Evolutionary conservation across 1,140 invertebrate species (phyloP).

Genomic region (Teleopsis dalmanni): DNA sequence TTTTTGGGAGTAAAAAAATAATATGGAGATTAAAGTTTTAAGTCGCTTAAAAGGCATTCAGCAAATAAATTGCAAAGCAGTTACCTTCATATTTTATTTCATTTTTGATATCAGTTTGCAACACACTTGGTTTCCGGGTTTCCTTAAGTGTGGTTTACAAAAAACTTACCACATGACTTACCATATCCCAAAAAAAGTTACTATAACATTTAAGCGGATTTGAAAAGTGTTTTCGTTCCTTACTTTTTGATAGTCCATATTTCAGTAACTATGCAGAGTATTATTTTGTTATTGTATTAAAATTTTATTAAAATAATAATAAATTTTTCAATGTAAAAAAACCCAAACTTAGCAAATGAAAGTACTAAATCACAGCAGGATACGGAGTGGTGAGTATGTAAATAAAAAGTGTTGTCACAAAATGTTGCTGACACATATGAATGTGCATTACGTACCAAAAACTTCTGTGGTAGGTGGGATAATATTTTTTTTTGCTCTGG

Average conservation of each 20-base stretch:
- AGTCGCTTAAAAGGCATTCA: no score
- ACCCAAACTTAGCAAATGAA: conserved; percentile 9
- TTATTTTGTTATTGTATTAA: conserved; percentile 3
- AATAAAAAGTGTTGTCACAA: conserved; percentile 3
- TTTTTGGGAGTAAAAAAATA: no score
- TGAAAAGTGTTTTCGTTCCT: background rate
- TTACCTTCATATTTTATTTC: no score
- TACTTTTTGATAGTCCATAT: background rate
- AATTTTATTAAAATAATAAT: conserved; percentile 14
- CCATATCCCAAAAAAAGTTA: background rate
- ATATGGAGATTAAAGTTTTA: no score
- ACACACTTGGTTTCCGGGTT: no score
- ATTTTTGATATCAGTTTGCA: no score
- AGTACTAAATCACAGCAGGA: conserved; percentile 10
- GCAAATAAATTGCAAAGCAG: no score
- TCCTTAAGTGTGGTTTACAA: no score
- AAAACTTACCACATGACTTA: background rate
- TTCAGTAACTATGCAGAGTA: no score
- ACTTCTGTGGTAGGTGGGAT: no score
- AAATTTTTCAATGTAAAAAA: conserved; percentile 6
- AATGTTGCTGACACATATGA: conserved; percentile 9
- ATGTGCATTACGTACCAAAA: background rate
- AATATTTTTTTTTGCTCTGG: no score
- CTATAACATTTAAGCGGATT: conserved; percentile 14
- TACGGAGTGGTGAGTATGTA: background rate